These are phyloP conservation scores for Indri indri DNA, from an alignment of 2,113 vertebrate species.

Conservation along the genomic window DNA sequence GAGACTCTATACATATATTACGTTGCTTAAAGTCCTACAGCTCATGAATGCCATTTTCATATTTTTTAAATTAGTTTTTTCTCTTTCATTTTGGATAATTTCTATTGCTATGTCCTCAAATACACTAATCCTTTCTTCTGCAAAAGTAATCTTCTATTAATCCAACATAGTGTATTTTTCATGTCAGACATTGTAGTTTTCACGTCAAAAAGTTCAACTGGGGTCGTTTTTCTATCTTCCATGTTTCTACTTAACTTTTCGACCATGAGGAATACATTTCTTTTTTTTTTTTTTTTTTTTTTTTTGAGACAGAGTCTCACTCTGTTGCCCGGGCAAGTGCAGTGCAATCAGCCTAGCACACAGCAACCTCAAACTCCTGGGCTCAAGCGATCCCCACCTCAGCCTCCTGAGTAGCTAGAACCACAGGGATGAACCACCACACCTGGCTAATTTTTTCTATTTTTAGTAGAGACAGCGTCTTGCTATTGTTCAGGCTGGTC, in stretches of 20 bases:
- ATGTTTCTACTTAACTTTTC: background rate
- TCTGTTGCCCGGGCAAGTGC: too few relatives aligned
- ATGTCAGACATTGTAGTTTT: background rate
- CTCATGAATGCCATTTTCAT: background rate
- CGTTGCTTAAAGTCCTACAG: background rate
- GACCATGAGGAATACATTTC: background rate
- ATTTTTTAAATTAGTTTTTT: background rate
- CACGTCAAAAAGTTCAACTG: background rate
- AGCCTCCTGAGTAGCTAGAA: too few relatives aligned
- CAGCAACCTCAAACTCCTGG: too few relatives aligned
- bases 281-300: too few relatives aligned
- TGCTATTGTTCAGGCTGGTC: too few relatives aligned
- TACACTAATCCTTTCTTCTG: background rate
- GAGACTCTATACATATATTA: background rate
- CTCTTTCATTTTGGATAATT: background rate
- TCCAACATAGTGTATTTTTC: background rate
- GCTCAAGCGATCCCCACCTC: too few relatives aligned
- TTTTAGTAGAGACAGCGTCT: too few relatives aligned
- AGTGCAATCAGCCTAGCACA: too few relatives aligned
- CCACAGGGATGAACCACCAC: too few relatives aligned
- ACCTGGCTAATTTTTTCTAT: too few relatives aligned
- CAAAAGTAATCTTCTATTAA: background rate
- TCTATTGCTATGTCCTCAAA: slow-evolving; percentile 35
- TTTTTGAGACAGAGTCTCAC: too few relatives aligned
- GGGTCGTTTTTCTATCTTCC: background rate